Evolutionary conservation across 2,888 invertebrate species (phyloP).

Genomic region (Xanthia icteritia): DNA sequence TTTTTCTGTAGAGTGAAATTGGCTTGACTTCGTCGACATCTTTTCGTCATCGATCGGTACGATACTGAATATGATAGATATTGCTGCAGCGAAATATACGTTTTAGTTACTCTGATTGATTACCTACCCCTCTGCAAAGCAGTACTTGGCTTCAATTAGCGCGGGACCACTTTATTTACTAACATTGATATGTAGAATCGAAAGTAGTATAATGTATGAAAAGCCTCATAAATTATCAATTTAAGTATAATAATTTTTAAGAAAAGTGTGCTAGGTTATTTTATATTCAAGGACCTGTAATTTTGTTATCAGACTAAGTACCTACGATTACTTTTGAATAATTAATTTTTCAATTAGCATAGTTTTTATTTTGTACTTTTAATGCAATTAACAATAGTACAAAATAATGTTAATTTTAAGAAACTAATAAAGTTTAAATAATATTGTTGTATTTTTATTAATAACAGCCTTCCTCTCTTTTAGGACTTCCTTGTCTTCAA

Average conservation of each 20-base stretch:
- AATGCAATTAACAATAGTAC: conserved; percentile 70
- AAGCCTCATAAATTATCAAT: conserved; percentile 55
- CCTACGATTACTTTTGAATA: conserved; percentile 44
- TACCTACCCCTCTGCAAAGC: conserved; percentile 10
- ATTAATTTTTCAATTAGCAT: conserved; percentile 55
- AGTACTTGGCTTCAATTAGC: conserved; percentile 44
- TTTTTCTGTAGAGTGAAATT: neutral
- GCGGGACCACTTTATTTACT: conserved; percentile 57
- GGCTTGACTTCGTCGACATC: neutral
- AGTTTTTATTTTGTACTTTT: conserved; percentile 64
- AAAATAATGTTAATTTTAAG: conserved; percentile 70
- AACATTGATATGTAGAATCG: conserved; percentile 25
- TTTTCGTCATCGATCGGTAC: no score
- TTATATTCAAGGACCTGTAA: conserved; percentile 45
- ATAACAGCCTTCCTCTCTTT: no score
- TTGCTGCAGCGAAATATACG: neutral
- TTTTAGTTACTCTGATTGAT: conserved; percentile 6
- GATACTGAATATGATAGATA: neutral
- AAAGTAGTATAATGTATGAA: conserved; percentile 57
- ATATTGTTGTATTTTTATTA: conserved; percentile 39
- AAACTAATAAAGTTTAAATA: conserved; percentile 66
- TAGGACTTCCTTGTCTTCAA: neutral
- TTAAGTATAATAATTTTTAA: conserved; percentile 52
- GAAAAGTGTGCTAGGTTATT: conserved; percentile 48
- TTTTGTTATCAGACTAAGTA: conserved; percentile 48